Evolutionary conservation across 2,113 vertebrate genomes (phyloP), one percentile per base, ranked within the genome.

Genomic region (Pyrgilauda ruficollis): DNA sequence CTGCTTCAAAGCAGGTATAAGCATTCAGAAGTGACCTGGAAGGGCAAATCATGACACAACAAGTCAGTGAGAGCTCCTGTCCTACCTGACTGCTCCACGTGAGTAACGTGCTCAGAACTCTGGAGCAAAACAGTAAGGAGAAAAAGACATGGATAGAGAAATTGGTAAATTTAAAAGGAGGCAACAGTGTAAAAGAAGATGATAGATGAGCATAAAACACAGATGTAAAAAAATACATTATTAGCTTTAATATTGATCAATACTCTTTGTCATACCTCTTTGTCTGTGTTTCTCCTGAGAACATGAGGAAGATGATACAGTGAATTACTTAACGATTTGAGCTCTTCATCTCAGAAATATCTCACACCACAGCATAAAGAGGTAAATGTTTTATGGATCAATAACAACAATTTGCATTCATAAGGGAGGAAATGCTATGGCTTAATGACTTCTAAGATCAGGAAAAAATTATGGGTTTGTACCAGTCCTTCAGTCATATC

Each of bases 31-130:
- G 22, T 58, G 26, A 75, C 39, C n/a, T 72, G 53, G 28, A 67
- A 84, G 31, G 20, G 47, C 24, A 89, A 72, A 72, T 22, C 50
- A 13, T 58, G 80, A 49, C 39, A 58, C 70, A 59, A 31, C 0
- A 47, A 56, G 24, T 5, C 13, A 61, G 15, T 15, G 30, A 8
- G 1, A 73, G 35, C 3, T 37, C 10, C 31, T 62, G 20, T 39
- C 26, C 44, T 67, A 58, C 62, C 23, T 0, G 0, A 4, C 12
- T 49, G 12, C 31, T 83, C 26, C 39, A 13, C 1, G 2, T 27
- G 43, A 79, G 11, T 10, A 30, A 84, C 3, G 21, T 76, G 22
- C 74, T 80, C 33, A 39, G 68, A 91, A 68, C 18, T 50, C 58
- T 91, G 44, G 19, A 76, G 21, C 27, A 72, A 67, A 86, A 70